Evolutionary conservation across 1,140 invertebrate genomes (phyloP).

Genomic region (Temnothorax curvispinosus): DNA sequence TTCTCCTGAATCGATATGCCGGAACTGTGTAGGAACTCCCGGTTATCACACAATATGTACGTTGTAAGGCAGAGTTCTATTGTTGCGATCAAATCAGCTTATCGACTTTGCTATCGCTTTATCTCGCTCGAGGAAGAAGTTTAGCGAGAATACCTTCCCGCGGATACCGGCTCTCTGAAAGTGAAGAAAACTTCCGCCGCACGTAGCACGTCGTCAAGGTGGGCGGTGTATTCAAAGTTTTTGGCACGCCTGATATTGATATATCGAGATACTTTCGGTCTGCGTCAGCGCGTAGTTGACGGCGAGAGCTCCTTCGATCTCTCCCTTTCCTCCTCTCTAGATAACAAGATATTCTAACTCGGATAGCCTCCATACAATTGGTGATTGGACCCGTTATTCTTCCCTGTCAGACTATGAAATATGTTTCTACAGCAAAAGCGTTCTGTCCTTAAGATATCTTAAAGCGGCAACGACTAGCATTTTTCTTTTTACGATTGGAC

Average conservation of each 20-base stretch:
- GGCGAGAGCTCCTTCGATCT: conserved; percentile 52
- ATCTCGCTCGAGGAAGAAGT: conserved; percentile 57
- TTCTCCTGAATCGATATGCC: conserved; percentile 55
- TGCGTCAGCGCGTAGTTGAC: conserved; percentile 67
- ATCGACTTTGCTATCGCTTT: conserved; percentile 67
- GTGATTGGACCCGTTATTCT: conserved; percentile 18
- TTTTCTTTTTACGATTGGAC: not conserved
- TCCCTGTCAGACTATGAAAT: conserved; percentile 8
- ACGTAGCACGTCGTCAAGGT: conserved; percentile 62
- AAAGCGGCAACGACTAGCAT: not conserved
- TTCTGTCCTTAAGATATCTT: not conserved
- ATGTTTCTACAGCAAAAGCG: conserved; percentile 19
- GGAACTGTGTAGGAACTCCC: conserved; percentile 40
- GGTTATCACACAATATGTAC: conserved; percentile 63
- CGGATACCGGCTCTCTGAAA: conserved; percentile 56
- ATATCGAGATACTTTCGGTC: conserved; percentile 74
- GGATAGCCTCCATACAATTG: conserved; percentile 35
- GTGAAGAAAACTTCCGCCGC: conserved; percentile 66
- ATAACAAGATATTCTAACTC: conserved; percentile 69
- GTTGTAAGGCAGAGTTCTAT: conserved; percentile 58
- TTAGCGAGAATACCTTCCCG: conserved; percentile 65
- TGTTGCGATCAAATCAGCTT: conserved; percentile 66
- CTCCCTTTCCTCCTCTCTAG: conserved; percentile 38
- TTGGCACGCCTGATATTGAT: conserved; percentile 76
- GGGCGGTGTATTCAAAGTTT: conserved; percentile 76